Percentiles rank a stretch among this genome's conserved stretches.
These are phyloP conservation scores for Rhagonycha lutea DNA, from an alignment of 2,888 invertebrate species.

Conservation along the genomic window DNA sequence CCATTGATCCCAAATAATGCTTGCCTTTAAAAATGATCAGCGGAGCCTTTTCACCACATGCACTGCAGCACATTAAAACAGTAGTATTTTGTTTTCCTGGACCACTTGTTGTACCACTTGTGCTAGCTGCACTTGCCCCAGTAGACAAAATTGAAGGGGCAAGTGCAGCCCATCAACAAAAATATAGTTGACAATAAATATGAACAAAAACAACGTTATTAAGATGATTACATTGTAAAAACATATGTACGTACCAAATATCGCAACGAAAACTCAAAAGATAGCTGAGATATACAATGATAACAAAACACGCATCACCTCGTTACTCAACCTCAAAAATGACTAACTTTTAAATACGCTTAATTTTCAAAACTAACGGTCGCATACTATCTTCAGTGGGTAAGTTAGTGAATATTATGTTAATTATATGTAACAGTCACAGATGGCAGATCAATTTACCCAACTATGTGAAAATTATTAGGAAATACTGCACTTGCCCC, in stretches of 20 bases:
- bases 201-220: constrained; percentile 1
- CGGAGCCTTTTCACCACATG: constrained; percentile 43
- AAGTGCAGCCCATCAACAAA: constrained; percentile 17
- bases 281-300: constrained; percentile 3
- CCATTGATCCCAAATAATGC: constrained; percentile 43
- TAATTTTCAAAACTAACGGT: not conserved
- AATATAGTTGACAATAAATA: constrained; percentile 10
- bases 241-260: constrained; percentile 11
- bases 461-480: not conserved
- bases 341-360: constrained; percentile 4
- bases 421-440: constrained; percentile 6
- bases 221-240: constrained; percentile 8
- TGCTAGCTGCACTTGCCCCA: constrained; percentile 12
- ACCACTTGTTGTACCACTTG: constrained; percentile 36
- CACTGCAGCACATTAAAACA: constrained; percentile 36
- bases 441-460: constrained; percentile 4
- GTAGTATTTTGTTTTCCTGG: constrained; percentile 44
- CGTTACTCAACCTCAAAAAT: constrained; percentile 1
- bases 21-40: constrained; percentile 46
- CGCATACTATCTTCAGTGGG: not conserved
- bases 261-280: constrained; percentile 9
- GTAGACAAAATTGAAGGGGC: constrained; percentile 6
- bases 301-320: constrained; percentile 3
- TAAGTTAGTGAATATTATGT: constrained; percentile 3
- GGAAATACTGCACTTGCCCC: not conserved